Evolutionary conservation across 2,113 vertebrate species (phyloP).

Genomic region (cat (Felis catus)): DNA sequence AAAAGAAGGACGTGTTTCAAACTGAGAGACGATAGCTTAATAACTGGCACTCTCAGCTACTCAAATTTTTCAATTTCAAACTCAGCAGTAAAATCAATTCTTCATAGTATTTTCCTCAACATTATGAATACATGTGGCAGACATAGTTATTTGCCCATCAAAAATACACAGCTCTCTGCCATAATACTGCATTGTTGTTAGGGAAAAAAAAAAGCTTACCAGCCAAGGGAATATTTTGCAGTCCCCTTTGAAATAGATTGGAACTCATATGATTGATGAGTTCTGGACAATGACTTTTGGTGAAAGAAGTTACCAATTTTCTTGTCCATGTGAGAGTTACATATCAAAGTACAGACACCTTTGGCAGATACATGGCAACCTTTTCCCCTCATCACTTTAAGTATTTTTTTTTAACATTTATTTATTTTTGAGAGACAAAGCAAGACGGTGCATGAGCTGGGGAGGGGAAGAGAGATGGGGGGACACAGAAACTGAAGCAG

Average conservation of each 20-base stretch:
- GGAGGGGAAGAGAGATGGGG: too few relatives aligned
- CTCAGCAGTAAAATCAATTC: background rate
- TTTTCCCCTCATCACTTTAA: too few relatives aligned
- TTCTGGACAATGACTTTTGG: background rate
- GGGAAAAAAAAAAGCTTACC: background rate
- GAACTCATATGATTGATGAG: background rate
- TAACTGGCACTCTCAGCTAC: background rate
- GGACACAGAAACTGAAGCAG: too few relatives aligned
- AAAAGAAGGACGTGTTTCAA: background rate
- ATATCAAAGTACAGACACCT: background rate
- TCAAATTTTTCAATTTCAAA: background rate
- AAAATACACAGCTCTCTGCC: background rate
- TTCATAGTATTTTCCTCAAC: background rate
- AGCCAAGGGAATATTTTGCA: background rate
- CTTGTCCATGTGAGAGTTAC: background rate
- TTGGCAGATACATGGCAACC: background rate
- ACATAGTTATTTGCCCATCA: background rate
- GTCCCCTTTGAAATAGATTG: background rate
- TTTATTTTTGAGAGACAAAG: too few relatives aligned
- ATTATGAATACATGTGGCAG: background rate
- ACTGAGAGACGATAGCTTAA: background rate
- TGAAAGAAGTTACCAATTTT: background rate
- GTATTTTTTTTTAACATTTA: too few relatives aligned
- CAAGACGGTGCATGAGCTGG: too few relatives aligned
- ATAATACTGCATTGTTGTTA: background rate